phyloP scores from a whole-genome alignment of 2,113 vertebrate species.

The Crotalus viridis region DNA sequence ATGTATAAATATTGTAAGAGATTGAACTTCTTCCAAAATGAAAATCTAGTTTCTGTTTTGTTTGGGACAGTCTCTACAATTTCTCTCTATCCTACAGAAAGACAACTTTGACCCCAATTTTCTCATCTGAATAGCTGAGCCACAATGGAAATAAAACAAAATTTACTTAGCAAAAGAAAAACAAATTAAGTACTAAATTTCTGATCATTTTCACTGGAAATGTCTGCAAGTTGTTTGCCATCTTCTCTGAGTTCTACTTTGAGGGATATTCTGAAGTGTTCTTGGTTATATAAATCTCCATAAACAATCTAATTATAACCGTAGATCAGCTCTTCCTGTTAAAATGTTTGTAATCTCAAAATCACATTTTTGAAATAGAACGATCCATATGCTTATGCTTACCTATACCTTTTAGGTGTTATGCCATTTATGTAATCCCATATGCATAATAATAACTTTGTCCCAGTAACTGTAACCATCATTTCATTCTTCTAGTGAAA shows the following conservation, averaged over 20 bases:
- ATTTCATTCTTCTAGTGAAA: neutral
- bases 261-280: neutral
- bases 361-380: neutral
- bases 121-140: neutral
- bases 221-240: neutral
- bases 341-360: neutral
- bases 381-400: neutral
- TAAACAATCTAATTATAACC: neutral
- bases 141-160: neutral
- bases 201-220: neutral
- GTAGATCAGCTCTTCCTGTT: neutral
- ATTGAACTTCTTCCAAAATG: neutral
- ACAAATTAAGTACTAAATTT: neutral
- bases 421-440: neutral
- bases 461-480: neutral
- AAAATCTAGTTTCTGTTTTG: neutral
- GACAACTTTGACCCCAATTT: neutral
- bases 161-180: neutral
- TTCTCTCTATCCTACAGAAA: neutral
- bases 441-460: neutral
- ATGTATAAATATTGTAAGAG: neutral
- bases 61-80: neutral
- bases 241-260: neutral
- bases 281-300: neutral
- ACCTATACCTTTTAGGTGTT: neutral